Conservation (phyloP, 2,113 vertebrate species). For the Nannobrachium achirus region DNA sequence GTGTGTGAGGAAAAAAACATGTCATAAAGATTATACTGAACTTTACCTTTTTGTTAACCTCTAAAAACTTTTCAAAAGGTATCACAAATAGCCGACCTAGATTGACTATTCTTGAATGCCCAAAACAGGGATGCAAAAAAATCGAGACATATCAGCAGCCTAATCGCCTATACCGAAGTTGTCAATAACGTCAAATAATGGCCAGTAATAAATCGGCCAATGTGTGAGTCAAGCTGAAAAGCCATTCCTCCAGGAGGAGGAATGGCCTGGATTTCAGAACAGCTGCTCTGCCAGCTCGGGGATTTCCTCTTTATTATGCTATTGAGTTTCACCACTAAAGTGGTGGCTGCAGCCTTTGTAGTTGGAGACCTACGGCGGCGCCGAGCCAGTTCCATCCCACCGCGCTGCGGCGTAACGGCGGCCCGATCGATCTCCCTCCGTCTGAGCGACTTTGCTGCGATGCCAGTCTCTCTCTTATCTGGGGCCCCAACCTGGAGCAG, state of each 20-base stretch:
- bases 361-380: background rate
- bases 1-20: no score
- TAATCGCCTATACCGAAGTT: no score
- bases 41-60: no score
- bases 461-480: background rate
- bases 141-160: no score
- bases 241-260: background rate
- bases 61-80: no score
- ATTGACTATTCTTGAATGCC: no score
- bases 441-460: background rate
- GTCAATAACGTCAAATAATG: no score
- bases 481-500: background rate
- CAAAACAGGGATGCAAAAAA: no score
- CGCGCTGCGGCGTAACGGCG: background rate
- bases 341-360: background rate
- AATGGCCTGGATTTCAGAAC: background rate
- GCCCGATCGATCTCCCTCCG: conserved; percentile 6
- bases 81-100: no score
- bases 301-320: conserved; percentile 4
- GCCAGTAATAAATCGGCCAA: no score
- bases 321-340: background rate
- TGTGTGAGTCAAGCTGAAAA: no score
- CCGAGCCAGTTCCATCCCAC: background rate
- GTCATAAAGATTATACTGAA: no score
- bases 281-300: background rate